Evolutionary conservation across 2,888 invertebrate species (phyloP), one percentile per base, ranked within the genome.

Genomic region (Netelia fuscicornis): DNA sequence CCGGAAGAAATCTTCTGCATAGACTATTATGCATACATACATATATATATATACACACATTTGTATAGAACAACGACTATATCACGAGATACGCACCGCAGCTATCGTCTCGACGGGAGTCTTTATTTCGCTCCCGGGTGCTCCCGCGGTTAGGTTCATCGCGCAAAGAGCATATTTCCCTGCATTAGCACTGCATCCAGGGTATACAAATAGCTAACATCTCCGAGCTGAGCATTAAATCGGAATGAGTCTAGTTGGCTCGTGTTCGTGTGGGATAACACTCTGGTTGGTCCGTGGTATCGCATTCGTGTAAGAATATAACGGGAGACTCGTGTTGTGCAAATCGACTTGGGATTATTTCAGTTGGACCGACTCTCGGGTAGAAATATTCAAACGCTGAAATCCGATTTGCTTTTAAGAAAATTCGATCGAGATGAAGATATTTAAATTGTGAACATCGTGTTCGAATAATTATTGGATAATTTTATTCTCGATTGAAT

Each of bases 101-200:
- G 70, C 80, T 60, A 75, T 64, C 58, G 75, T 75, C 70, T 62
- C 75, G 56, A 76, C 83, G 75, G 75, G 80, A 75, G 70, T 75
- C 64, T 80, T 76, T 65, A 75, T 70, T 76, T 76, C 65, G 65
- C 58, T 67, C 52, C 37, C 13, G 48, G 56, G 23, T 20, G 25
- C 64, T 76, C 48, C 65, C 44, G 56, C 65, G 58, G 65, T 44
- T 30, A 60, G 37, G 68, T 52, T 74, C 54, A 74, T 79, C 68
- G 48, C 71, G 71, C 71, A 71, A 76, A 80, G 83, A 84, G 68
- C 60, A 79, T 71, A 60, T 77, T 58, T 75, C 76, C 13, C 17
- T 25, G 62, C 44, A 42, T 70, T 48, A 71, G 64, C 76, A n/a
- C 62, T 68, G 81, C 76, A n/a, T 42, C 64, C n/a, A 67, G 54